These are phyloP conservation scores for Cantharis flavilabris DNA, from an alignment of 2,888 invertebrate genomes.

Conservation along the genomic window DNA sequence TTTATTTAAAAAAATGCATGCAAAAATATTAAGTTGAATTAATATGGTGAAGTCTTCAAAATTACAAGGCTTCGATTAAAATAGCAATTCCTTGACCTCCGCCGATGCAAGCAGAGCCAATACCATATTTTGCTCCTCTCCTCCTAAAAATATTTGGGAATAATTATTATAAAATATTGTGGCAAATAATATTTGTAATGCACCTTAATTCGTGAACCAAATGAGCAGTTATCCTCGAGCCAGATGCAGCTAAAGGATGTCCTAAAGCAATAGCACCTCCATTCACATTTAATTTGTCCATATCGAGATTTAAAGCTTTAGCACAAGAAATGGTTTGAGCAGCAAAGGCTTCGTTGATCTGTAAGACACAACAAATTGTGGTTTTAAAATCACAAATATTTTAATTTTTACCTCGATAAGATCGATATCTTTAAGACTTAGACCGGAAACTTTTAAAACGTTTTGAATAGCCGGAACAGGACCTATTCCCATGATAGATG, in stretches of 20 bases:
- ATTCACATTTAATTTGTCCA: conserved; percentile 87
- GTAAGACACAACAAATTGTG: conserved; percentile 30
- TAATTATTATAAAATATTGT: background rate
- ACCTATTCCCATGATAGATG: conserved; percentile 97
- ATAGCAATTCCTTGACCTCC: conserved; percentile 98
- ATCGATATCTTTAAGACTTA: conserved; percentile 85
- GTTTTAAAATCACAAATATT: background rate
- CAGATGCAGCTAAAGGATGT: conserved; percentile 96
- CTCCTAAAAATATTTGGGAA: conserved; percentile 63
- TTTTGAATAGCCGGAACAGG: conserved; percentile 93
- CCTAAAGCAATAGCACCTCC: conserved; percentile 97
- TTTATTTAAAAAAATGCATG: background rate
- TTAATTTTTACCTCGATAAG: conserved; percentile 77
- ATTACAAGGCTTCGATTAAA: conserved; percentile 77
- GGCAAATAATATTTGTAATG: background rate
- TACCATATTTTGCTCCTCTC: conserved; percentile 80
- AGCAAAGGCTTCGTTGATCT: conserved; percentile 99
- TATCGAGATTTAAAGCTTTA: conserved; percentile 84
- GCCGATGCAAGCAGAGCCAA: conserved; percentile 98
- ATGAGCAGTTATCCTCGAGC: conserved; percentile 89
- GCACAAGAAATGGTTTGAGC: conserved; percentile 93
- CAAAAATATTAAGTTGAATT: background rate
- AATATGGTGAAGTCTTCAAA: background rate
- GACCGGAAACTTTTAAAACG: conserved; percentile 77
- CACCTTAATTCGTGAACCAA: conserved; percentile 90